phyloP scores from a whole-genome alignment of 2,888 invertebrate genomes.

The Molanna angustata region DNA sequence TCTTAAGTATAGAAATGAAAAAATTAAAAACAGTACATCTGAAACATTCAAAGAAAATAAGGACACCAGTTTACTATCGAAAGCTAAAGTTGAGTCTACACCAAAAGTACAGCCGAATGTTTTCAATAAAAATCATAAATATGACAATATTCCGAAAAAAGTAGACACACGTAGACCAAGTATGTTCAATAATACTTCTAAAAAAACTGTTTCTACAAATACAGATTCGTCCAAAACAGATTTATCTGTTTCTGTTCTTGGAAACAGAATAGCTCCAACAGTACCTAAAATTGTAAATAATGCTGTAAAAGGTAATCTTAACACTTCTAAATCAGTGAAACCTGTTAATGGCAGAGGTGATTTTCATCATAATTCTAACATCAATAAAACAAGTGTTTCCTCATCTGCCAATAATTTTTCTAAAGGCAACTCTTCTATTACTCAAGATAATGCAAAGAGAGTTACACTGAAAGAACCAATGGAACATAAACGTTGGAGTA shows the following conservation, averaged over 20 bases:
- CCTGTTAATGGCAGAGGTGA: no score
- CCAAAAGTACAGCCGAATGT: not conserved
- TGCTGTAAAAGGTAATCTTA: no score
- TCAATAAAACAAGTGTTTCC: no score
- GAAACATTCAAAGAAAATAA: not conserved
- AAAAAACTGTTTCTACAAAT: not conserved
- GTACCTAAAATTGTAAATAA: no score
- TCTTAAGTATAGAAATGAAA: no score
- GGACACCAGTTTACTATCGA: not conserved
- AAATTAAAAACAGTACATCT: no score
- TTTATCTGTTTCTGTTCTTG: no score
- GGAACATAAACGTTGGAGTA: conserved; percentile 18
- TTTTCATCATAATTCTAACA: no score
- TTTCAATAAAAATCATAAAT: conserved; percentile 1
- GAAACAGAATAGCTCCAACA: no score
- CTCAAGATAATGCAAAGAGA: conserved; percentile 7
- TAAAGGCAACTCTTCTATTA: no score
- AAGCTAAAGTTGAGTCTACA: not conserved
- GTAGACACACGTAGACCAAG: conserved; percentile 6
- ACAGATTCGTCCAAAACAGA: not conserved
- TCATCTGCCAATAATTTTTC: no score
- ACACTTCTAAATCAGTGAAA: no score
- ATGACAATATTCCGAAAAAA: conserved; percentile 7
- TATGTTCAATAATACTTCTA: not conserved
- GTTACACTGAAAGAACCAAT: not conserved